These are phyloP conservation scores for Eudemis profundana DNA, from an alignment of 2,888 invertebrate species.

Conservation along the genomic window DNA sequence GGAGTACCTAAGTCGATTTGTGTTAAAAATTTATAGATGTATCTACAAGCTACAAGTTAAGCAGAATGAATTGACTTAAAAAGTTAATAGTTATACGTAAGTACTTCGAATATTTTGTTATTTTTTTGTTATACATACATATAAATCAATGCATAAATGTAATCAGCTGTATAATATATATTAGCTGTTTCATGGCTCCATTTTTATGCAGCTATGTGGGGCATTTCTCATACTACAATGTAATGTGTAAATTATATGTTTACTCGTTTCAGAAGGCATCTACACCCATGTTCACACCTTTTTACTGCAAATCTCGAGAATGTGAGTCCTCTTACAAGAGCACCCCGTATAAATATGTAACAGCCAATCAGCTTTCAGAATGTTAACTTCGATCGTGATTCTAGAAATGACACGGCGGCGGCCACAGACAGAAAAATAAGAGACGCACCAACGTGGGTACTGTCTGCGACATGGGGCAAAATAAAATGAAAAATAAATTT, in stretches of 20 bases:
- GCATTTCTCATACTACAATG: neutral
- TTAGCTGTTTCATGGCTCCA: too few species aligned
- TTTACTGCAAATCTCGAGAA: slow-evolving; percentile 17
- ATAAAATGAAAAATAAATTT: slow-evolving; percentile 30
- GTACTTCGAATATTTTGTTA: too few species aligned
- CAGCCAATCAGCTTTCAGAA: slow-evolving; percentile 36
- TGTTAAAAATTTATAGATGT: too few species aligned
- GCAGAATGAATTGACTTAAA: too few species aligned
- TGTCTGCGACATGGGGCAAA: slow-evolving; percentile 22
- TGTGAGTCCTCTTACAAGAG: slow-evolving; percentile 17
- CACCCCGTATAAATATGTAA: slow-evolving; percentile 28
- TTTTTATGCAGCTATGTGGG: too few species aligned
- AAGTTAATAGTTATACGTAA: too few species aligned
- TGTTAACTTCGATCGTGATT: slow-evolving; percentile 35
- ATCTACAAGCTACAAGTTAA: too few species aligned
- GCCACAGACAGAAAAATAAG: slow-evolving; percentile 30
- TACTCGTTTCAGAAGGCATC: neutral
- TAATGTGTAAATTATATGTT: too few species aligned
- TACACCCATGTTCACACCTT: slow-evolving; percentile 20
- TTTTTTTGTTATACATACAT: too few species aligned
- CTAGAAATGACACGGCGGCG: slow-evolving; percentile 33
- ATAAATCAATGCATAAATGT: too few species aligned
- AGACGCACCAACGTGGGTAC: slow-evolving; percentile 20
- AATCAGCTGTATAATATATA: too few species aligned
- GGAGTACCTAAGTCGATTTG: too few species aligned